Evolutionary conservation across 1,140 invertebrate species (phyloP), one percentile per base, ranked within the genome.

Genomic region (Halyomorpha halys): DNA sequence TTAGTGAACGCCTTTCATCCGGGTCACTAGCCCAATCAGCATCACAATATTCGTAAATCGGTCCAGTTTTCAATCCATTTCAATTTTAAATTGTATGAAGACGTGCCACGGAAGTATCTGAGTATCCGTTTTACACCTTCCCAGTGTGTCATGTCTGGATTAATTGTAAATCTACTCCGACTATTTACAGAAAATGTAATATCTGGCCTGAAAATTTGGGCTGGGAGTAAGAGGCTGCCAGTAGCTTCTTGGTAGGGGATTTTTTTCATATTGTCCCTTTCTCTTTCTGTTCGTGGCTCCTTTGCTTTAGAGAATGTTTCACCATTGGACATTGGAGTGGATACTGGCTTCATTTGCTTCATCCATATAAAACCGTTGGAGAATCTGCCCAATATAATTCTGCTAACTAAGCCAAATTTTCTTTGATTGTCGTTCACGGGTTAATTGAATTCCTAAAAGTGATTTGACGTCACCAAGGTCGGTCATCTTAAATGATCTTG

Each of bases 171-270:
- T 25, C 23, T 21, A 15, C 23, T 56, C 8, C 27, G 18, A 56
- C 23, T 18, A 56, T 4, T 56, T 6, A 27, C 53, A 16, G 15
- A 4, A 56, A 23, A 56, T 6, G 53, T 6, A 27, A 21, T 56
- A 56, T 56, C 4, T 23, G 53, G 18, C 15, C 59, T 63, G 62
- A 51, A 45, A 34, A 54, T 23, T 45, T 25, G 16, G 34, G 9
- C 53, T 56, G 15, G 2, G 15, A 56, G 3, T 8, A 56, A 16
- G 34, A 39, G 34, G 34, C 34, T 11, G 13, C 5, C 34, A 39
- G 11, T 39, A 39, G 34, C 34, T 13, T 13, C 34, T 39, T 39
- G 13, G 11, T 39, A 39, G 1, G 34, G 34, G 5, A 39, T 39
- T 39, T 39, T 39, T 30, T 9, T 39, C 34, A 39, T 39, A 6